phyloP scores from a whole-genome alignment of 2,888 invertebrate genomes.

The Hyles lineata region DNA sequence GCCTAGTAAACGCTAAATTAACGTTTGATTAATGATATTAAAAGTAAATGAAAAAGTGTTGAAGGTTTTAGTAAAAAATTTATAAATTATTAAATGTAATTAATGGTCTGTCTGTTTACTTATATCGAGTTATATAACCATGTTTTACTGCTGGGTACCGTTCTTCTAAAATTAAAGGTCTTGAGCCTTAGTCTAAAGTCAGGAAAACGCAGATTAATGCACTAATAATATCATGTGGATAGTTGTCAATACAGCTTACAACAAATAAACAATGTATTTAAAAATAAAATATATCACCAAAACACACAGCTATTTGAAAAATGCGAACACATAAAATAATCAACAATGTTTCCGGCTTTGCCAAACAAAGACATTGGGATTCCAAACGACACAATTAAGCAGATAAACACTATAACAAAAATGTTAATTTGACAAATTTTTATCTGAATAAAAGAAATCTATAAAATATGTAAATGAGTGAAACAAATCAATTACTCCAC shows the following conservation, averaged over 20 bases:
- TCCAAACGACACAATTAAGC: conserved; percentile 9
- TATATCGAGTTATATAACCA: too few relatives aligned
- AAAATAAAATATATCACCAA: neutral
- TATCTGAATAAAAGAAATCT: conserved; percentile 22
- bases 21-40: conserved; percentile 2
- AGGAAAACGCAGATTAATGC: too few relatives aligned
- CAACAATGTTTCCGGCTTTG: neutral
- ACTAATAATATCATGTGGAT: too few relatives aligned
- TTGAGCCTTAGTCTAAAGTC: too few relatives aligned
- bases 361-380: conserved; percentile 24
- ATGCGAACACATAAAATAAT: neutral
- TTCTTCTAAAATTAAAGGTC: too few relatives aligned
- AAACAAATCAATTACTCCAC: conserved; percentile 56
- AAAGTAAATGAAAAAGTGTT: conserved; percentile 1
- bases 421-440: conserved; percentile 20
- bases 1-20: neutral
- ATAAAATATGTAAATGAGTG: conserved; percentile 51
- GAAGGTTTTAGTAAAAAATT: neutral
- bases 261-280: neutral
- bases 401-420: conserved; percentile 23
- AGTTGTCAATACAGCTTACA: too few relatives aligned
- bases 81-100: neutral
- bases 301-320: neutral
- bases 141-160: too few relatives aligned
- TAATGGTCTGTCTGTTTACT: neutral